phyloP scores from a whole-genome alignment of 1,140 invertebrate species.

The Zaprionus capensis region DNA sequence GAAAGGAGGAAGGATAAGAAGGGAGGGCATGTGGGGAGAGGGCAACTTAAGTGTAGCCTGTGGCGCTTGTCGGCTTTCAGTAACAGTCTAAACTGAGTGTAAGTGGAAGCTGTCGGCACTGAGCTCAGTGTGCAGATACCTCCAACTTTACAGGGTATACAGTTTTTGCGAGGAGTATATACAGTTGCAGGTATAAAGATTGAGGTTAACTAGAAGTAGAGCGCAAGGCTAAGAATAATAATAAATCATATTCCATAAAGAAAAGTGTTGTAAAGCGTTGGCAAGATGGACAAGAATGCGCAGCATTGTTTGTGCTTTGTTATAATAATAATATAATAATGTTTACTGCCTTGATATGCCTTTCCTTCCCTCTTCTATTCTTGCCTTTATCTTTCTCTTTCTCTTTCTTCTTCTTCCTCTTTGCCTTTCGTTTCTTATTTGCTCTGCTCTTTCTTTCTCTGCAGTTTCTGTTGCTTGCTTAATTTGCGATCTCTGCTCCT shows the following conservation, averaged over 20 bases:
- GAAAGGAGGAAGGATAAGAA: neutral
- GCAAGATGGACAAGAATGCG: neutral
- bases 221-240: too few relatives aligned
- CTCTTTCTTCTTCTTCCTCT: neutral
- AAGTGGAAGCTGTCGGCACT: constrained; percentile 1
- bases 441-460: neutral
- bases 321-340: too few relatives aligned
- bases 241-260: neutral
- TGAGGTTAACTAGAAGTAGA: too few relatives aligned
- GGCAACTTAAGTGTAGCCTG: constrained; percentile 20
- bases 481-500: neutral
- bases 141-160: neutral
- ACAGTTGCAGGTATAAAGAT: too few relatives aligned
- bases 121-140: neutral
- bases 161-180: neutral
- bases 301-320: neutral
- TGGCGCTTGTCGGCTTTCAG: constrained; percentile 2
- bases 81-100: constrained; percentile 3
- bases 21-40: neutral
- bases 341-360: neutral
- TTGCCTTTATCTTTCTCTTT: neutral
- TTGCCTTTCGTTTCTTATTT: neutral
- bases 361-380: neutral
- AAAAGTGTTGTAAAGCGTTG: neutral
- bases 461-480: neutral